Conservation (phyloP, 2,797 vertebrate genomes). For the Poeciliopsis paucimaculata region DNA sequence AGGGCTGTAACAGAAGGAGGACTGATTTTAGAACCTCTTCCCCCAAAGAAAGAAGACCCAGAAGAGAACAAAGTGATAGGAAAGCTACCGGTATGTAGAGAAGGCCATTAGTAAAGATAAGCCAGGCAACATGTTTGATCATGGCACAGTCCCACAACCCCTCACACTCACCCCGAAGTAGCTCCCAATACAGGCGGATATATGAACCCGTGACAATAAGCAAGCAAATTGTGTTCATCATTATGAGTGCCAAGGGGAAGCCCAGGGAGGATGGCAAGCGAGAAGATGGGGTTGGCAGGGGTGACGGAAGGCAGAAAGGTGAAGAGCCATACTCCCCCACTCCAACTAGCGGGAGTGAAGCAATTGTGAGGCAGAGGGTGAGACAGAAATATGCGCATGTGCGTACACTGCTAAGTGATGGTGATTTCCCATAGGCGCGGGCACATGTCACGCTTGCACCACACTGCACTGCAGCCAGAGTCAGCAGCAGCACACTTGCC, state of each 20-base stretch:
- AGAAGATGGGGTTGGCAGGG: conserved; percentile 83
- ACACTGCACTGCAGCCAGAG: conserved; percentile 89
- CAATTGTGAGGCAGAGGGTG: conserved; percentile 82
- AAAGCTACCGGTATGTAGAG: conserved; percentile 95
- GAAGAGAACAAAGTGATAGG: conserved; percentile 90
- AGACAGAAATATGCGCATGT: conserved; percentile 86
- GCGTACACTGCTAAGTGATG: conserved; percentile 82
- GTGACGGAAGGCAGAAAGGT: conserved; percentile 91
- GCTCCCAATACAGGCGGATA: conserved; percentile 91
- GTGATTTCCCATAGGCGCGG: conserved; percentile 84
- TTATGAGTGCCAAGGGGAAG: conserved; percentile 89
- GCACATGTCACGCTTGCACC: conserved; percentile 87
- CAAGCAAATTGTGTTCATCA: conserved; percentile 94
- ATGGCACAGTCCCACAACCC: conserved; percentile 92
- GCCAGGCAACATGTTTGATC: conserved; percentile 94
- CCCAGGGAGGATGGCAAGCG: conserved; percentile 83
- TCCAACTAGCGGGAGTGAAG: conserved; percentile 85
- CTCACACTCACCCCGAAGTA: conserved; percentile 88
- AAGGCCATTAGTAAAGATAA: conserved; percentile 93
- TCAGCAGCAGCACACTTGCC: conserved; percentile 89
- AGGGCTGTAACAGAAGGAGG: conserved; percentile 90
- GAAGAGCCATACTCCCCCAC: conserved; percentile 90
- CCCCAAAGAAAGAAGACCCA: conserved; percentile 89
- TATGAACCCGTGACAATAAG: conserved; percentile 90
- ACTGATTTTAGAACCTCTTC: conserved; percentile 92